Percentiles rank a stretch among this genome's conserved stretches.
Evolutionary conservation across 2,113 vertebrate genomes (phyloP).

Genomic region (Microcebus tavaratra): DNA sequence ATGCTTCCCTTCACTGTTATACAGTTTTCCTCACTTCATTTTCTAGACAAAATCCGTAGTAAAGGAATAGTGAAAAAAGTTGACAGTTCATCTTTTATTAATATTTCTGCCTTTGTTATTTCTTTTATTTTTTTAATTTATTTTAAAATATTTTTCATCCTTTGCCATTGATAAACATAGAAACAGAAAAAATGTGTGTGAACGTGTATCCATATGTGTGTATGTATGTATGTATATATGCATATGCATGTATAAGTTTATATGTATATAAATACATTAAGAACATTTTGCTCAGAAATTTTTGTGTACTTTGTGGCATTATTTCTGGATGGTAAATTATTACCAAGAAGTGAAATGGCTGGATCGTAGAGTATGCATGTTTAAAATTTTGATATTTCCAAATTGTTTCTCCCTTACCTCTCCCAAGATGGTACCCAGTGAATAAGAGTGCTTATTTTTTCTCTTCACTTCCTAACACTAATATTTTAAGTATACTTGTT

Average conservation of each 20-base stretch:
- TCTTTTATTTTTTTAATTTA: not conserved
- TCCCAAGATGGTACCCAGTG: not conserved
- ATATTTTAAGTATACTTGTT: conserved; percentile 11
- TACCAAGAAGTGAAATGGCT: not conserved
- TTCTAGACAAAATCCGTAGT: not conserved
- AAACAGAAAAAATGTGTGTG: not conserved
- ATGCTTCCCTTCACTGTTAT: not conserved
- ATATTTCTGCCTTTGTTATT: not conserved
- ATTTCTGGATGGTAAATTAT: conserved; percentile 24
- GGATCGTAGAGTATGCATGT: not conserved
- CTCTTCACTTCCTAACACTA: not conserved
- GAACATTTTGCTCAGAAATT: conserved; percentile 18
- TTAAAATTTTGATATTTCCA: conserved; percentile 1
- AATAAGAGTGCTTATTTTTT: not conserved
- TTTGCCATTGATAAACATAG: not conserved
- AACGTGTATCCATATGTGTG: not conserved
- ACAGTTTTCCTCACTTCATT: conserved; percentile 23
- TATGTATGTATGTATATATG: not conserved
- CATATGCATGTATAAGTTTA: not conserved
- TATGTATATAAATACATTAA: not conserved
- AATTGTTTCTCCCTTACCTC: not conserved
- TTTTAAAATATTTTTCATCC: not conserved
- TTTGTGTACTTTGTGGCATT: not conserved
- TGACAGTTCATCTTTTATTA: conserved; percentile 31
- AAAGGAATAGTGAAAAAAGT: not conserved